phyloP scores from a whole-genome alignment of 2,888 invertebrate genomes.

The Torymus auratus region DNA sequence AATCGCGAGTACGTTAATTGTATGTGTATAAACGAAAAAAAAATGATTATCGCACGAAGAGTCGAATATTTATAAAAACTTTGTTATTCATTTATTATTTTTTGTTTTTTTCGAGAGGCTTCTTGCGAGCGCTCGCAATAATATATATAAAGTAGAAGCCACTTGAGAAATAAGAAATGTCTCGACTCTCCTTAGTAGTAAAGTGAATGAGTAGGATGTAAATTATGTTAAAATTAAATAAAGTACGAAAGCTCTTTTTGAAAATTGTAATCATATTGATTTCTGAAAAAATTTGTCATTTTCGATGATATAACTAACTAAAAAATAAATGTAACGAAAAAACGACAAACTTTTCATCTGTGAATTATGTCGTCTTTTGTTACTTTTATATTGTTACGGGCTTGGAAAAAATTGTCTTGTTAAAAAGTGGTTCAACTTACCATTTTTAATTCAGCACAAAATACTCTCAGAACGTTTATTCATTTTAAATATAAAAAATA shows the following conservation, averaged over 20 bases:
- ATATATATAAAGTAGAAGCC: constrained; percentile 23
- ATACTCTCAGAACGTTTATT: background rate
- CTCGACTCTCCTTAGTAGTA: constrained; percentile 39
- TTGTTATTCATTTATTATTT: constrained; percentile 13
- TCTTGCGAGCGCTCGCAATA: constrained; percentile 16
- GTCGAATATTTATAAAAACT: constrained; percentile 11
- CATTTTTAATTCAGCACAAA: constrained; percentile 17
- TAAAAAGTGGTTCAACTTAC: background rate
- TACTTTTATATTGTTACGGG: background rate
- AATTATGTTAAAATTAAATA: constrained; percentile 18
- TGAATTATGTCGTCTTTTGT: too few relatives aligned
- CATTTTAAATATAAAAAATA: too few relatives aligned
- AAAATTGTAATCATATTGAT: background rate
- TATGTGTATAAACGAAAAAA: constrained; percentile 30
- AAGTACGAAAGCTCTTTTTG: background rate
- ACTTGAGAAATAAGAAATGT: constrained; percentile 16
- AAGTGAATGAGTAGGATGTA: background rate
- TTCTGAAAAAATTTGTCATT: too few relatives aligned
- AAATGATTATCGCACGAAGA: constrained; percentile 17
- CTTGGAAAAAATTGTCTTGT: background rate
- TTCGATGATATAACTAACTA: too few relatives aligned
- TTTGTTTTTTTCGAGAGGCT: constrained; percentile 21
- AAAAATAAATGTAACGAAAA: constrained; percentile 22
- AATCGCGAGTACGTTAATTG: constrained; percentile 20
- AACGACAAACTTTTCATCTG: background rate